Conservation (phyloP, 2,888 invertebrate genomes). For the Caenorhabditis doughertyi region DNA sequence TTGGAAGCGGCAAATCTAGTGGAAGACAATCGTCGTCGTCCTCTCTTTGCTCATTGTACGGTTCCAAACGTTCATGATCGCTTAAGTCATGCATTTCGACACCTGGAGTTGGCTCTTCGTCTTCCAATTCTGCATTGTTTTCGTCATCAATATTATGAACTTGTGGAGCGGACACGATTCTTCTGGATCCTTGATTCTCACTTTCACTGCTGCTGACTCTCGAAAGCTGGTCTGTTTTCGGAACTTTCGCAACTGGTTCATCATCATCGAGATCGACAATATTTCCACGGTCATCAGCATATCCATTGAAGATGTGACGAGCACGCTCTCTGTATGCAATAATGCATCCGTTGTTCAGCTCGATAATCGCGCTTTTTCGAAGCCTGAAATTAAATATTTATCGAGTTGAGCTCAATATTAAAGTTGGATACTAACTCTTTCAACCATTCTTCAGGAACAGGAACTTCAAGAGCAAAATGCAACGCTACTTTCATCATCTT, state of each 20-base stretch:
- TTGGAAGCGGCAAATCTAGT: too few species aligned
- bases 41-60: too few species aligned
- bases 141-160: too few species aligned
- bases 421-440: background rate
- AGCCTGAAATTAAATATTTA: slow-evolving; percentile 10
- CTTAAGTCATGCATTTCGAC: too few species aligned
- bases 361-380: slow-evolving; percentile 1
- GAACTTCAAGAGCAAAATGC: background rate
- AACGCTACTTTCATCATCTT: slow-evolving; percentile 11
- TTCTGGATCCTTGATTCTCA: background rate
- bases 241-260: background rate
- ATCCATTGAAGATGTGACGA: too few species aligned
- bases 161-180: too few species aligned
- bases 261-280: background rate
- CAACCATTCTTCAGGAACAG: background rate
- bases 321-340: background rate
- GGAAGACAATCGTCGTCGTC: too few species aligned
- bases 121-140: too few species aligned
- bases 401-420: background rate
- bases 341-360: slow-evolving; percentile 5
- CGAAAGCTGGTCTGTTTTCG: too few species aligned
- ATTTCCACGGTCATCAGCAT: background rate
- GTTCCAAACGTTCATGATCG: too few species aligned
- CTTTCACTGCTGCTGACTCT: too few species aligned
- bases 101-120: too few species aligned